Conservation (phyloP, 2,888 invertebrate species). For the Parthenolecanium corni region DNA sequence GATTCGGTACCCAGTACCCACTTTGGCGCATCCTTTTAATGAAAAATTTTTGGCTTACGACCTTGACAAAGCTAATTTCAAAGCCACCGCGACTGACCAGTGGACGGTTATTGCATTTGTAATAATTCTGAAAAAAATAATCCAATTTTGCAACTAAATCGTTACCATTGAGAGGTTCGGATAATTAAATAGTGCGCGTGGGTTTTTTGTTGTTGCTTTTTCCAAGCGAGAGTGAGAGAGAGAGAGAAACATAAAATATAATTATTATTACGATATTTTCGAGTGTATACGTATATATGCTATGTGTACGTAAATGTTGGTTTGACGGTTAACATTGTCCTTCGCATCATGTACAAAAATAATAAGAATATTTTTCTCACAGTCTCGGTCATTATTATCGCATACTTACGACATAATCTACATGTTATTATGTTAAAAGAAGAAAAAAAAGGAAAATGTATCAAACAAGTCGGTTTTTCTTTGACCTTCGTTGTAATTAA, state of each 20-base stretch:
- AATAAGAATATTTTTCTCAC: slow-evolving; percentile 23
- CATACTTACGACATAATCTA: slow-evolving; percentile 25
- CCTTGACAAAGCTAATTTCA: slow-evolving; percentile 14
- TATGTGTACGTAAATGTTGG: background rate
- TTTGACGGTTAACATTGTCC: slow-evolving; percentile 22
- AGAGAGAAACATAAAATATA: slow-evolving; percentile 4
- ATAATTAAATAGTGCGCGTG: slow-evolving; percentile 23
- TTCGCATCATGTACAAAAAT: slow-evolving; percentile 18
- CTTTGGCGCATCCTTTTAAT: background rate
- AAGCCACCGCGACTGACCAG: background rate
- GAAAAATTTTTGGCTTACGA: background rate
- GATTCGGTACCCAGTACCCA: no score
- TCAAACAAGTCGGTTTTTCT: slow-evolving; percentile 15
- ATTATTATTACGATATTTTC: slow-evolving; percentile 12
- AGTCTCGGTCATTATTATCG: slow-evolving; percentile 24
- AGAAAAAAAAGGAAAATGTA: slow-evolving; percentile 18
- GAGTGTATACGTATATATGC: no score
- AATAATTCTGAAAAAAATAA: slow-evolving; percentile 4
- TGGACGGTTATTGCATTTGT: background rate
- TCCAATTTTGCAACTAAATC: slow-evolving; percentile 25
- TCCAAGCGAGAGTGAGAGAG: no score
- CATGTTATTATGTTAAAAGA: slow-evolving; percentile 10
- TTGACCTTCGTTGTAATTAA: slow-evolving; percentile 22
- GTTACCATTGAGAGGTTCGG: slow-evolving; percentile 17
- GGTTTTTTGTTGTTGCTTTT: no score